Evolutionary conservation across 64 coral and sea anemone species (phyloP).

Genomic region (Montipora efflorescens): DNA sequence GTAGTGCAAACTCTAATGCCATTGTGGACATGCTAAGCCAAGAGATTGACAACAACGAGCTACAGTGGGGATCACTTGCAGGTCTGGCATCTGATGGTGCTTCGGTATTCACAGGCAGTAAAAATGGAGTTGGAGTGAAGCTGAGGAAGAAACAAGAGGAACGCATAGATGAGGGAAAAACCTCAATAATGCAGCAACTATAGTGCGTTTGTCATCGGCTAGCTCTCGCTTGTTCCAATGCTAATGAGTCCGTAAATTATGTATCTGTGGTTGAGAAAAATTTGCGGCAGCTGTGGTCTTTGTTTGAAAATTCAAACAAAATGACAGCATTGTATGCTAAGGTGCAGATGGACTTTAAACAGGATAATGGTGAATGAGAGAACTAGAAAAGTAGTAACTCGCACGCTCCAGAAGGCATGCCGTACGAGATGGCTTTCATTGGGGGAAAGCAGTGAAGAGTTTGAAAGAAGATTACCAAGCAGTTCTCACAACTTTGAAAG

Average conservation of each 20-base stretch:
- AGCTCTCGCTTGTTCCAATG: neutral
- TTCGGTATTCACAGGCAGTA: neutral
- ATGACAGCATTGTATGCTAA: neutral
- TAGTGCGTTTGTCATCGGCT: neutral
- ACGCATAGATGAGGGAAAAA: neutral
- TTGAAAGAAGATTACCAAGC: neutral
- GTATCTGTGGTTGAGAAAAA: neutral
- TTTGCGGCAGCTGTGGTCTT: neutral
- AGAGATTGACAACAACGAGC: neutral
- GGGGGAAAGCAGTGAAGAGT: conserved; percentile 17
- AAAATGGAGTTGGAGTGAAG: neutral
- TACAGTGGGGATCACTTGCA: neutral
- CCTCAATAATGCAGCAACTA: neutral
- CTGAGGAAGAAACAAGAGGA: conserved; percentile 12
- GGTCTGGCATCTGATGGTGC: conserved; percentile 10
- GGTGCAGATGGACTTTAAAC: neutral
- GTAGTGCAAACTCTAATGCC: neutral
- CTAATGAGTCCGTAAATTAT: neutral
- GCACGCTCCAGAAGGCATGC: conserved; percentile 9
- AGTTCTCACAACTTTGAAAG: neutral
- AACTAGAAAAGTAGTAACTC: neutral
- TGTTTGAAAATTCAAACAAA: neutral
- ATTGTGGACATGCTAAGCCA: neutral
- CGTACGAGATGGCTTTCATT: conserved; percentile 14
- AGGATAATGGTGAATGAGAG: neutral